Percentiles rank a stretch among this genome's conserved stretches.
Conservation (phyloP, 1,140 invertebrate genomes). For the Brachionus asplanchnoidis region DNA sequence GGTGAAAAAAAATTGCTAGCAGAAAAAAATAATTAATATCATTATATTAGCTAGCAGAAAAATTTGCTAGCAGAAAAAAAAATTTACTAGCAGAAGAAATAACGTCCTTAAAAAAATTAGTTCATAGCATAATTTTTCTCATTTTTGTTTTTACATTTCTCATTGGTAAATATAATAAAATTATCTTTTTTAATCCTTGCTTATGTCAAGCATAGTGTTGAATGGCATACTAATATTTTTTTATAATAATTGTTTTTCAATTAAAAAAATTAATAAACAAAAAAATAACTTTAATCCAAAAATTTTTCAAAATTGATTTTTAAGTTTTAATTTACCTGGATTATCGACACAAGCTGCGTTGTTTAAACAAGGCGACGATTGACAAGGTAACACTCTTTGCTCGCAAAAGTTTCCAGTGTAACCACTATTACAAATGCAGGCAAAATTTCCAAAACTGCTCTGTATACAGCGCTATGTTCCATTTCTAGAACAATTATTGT, state of each 20-base stretch:
- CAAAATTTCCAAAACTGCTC: constrained; percentile 9
- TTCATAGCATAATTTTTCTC: too few species aligned
- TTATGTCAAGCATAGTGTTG: too few species aligned
- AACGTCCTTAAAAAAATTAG: too few species aligned
- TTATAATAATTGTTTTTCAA: constrained; percentile 50
- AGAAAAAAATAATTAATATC: too few species aligned
- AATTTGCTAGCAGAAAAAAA: too few species aligned
- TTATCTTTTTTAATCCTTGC: too few species aligned
- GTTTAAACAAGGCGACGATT: constrained; percentile 20
- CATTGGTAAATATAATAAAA: too few species aligned
- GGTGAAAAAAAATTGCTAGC: too few species aligned
- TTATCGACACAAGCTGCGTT: not conserved
- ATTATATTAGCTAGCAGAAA: too few species aligned
- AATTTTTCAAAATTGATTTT: not conserved
- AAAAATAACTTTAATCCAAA: not conserved
- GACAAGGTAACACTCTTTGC: not conserved
- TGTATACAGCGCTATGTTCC: not conserved
- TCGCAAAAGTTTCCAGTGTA: constrained; percentile 14
- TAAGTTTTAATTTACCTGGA: not conserved
- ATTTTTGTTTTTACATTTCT: too few species aligned
- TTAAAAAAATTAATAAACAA: not conserved
- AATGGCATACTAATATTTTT: too few species aligned
- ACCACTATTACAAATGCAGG: constrained; percentile 7
- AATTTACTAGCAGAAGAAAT: too few species aligned
- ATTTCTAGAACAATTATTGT: not conserved